Percentiles rank a stretch among this genome's conserved stretches.
These are phyloP conservation scores for Premnoplex brunnescens DNA, from an alignment of 2,797 vertebrate species.

Conservation along the genomic window DNA sequence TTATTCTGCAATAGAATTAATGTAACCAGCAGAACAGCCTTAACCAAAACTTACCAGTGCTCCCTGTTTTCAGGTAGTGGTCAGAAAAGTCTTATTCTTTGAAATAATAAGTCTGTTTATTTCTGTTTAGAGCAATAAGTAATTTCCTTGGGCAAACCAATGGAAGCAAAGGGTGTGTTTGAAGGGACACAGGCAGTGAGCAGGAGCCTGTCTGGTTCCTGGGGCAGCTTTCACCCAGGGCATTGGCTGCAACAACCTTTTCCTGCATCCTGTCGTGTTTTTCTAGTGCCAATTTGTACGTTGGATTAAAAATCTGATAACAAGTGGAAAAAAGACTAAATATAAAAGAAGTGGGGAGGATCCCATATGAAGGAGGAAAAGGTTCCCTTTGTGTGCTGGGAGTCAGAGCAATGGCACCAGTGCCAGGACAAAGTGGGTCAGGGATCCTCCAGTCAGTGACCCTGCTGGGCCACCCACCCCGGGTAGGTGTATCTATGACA, in stretches of 20 bases:
- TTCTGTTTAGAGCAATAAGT: not conserved
- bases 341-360: not conserved
- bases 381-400: not conserved
- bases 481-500: not conserved
- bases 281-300: not conserved
- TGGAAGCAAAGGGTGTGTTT: not conserved
- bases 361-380: not conserved
- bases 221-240: not conserved
- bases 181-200: not conserved
- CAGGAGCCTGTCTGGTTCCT: not conserved
- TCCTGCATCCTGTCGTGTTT: not conserved
- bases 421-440: not conserved
- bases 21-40: not conserved
- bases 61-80: not conserved
- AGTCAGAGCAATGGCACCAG: not conserved
- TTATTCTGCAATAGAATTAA: not conserved
- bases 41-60: accelerated
- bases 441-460: not conserved
- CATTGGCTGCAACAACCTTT: not conserved
- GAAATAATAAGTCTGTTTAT: not conserved
- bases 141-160: not conserved
- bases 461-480: not conserved
- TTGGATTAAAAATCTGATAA: not conserved
- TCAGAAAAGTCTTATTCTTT: not conserved
- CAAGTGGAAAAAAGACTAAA: not conserved